Evolutionary conservation across 1,140 invertebrate species (phyloP).

Genomic region (Pogonus chalceus): DNA sequence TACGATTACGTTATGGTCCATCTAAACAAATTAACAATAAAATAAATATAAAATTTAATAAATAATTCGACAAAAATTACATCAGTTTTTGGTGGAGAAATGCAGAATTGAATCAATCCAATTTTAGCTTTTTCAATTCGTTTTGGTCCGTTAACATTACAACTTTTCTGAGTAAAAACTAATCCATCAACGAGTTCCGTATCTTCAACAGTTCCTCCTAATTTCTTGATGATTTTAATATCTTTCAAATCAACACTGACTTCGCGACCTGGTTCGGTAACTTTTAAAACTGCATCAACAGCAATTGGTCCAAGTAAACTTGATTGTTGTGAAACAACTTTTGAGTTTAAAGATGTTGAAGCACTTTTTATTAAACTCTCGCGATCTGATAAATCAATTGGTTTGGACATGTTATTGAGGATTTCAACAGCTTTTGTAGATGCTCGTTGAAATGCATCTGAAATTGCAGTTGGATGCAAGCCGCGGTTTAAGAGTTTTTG

Average conservation of each 20-base stretch:
- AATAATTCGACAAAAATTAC: slow-evolving; percentile 43
- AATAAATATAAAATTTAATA: slow-evolving; percentile 3
- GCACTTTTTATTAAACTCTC: slow-evolving; percentile 87
- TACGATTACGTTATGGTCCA: slow-evolving; percentile 97
- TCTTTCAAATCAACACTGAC: slow-evolving; percentile 62
- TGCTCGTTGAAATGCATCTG: slow-evolving; percentile 92
- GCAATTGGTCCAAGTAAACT: slow-evolving; percentile 90
- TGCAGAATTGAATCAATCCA: slow-evolving; percentile 98
- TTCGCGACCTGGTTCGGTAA: slow-evolving; percentile 51
- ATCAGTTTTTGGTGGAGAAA: slow-evolving; percentile 99
- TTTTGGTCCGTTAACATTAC: slow-evolving; percentile 84
- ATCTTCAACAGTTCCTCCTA: slow-evolving; percentile 97
- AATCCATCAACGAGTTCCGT: slow-evolving; percentile 92
- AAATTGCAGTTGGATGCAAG: slow-evolving; percentile 95
- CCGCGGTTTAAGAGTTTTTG: slow-evolving; percentile 88
- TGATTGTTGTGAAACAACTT: slow-evolving; percentile 98
- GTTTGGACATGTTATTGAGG: slow-evolving; percentile 73
- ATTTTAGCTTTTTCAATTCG: slow-evolving; percentile 97
- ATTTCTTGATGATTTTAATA: slow-evolving; percentile 91
- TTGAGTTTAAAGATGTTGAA: slow-evolving; percentile 95
- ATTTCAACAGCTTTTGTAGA: slow-evolving; percentile 78
- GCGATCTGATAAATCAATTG: slow-evolving; percentile 80
- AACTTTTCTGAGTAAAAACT: slow-evolving; percentile 82
- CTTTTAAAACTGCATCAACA: slow-evolving; percentile 90
- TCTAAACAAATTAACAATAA: slow-evolving; percentile 43